Conservation (phyloP, 2,888 invertebrate species). For the Heteromurus nitidus region DNA sequence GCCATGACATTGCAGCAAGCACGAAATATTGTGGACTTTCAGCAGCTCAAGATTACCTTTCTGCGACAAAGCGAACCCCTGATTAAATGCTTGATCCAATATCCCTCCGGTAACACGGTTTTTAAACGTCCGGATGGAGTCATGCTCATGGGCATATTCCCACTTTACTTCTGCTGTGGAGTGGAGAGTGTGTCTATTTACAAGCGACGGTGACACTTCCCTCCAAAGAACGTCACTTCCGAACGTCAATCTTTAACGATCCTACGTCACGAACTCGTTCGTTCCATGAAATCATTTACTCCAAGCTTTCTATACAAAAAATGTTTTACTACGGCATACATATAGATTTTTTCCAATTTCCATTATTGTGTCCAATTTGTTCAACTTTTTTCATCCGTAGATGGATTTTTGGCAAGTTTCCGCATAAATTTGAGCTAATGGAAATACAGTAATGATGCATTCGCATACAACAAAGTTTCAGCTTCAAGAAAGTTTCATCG, state of each 20-base stretch:
- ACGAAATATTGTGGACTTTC: too few species aligned
- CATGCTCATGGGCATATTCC: neutral
- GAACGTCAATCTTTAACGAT: neutral
- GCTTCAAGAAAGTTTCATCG: too few species aligned
- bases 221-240: neutral
- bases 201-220: neutral
- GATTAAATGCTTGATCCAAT: too few species aligned
- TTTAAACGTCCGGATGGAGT: neutral
- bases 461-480: too few species aligned
- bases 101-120: too few species aligned
- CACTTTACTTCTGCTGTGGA: neutral
- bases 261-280: neutral
- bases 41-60: neutral
- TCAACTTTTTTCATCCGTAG: neutral
- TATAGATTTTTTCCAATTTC: neutral
- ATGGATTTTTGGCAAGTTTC: neutral
- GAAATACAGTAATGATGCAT: neutral
- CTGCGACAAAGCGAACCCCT: neutral
- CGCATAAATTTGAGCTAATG: neutral
- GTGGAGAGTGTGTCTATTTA: neutral
- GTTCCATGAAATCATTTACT: neutral
- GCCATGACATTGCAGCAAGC: too few species aligned
- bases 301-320: too few species aligned
- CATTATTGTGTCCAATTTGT: neutral
- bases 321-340: too few species aligned